A percentile compares a stretch with the other conserved stretches of the same genome.
Conservation (phyloP, 2,797 vertebrate species). For the Myotis myotis region DNA sequence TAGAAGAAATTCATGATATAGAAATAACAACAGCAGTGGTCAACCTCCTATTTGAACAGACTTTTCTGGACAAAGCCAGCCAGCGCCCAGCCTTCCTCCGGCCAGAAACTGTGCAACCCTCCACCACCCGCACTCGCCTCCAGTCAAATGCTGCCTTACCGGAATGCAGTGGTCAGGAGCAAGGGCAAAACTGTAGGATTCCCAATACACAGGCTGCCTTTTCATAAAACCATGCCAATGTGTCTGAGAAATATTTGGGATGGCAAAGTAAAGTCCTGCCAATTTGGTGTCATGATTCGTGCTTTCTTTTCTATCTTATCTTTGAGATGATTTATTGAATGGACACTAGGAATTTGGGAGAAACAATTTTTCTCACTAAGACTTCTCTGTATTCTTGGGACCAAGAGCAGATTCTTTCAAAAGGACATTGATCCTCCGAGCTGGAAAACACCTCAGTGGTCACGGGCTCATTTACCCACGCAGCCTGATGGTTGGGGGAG, state of each 20-base stretch:
- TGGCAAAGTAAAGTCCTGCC: background rate
- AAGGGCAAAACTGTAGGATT: background rate
- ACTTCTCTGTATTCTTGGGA: background rate
- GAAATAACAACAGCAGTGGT: conserved; percentile 39
- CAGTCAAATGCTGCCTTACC: background rate
- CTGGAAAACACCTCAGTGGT: background rate
- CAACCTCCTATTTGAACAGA: background rate
- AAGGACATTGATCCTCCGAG: background rate
- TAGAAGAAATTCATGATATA: background rate
- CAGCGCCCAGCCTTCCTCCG: background rate
- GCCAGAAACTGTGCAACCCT: background rate
- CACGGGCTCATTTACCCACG: background rate
- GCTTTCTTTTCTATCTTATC: background rate
- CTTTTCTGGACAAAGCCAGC: background rate
- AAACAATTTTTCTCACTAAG: background rate
- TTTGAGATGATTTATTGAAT: conserved; percentile 56
- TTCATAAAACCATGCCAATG: background rate
- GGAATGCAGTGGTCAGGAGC: background rate
- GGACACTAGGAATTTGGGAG: background rate
- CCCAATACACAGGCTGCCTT: background rate
- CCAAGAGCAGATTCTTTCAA: background rate
- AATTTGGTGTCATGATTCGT: background rate
- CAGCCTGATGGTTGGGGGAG: background rate
- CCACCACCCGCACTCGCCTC: background rate
- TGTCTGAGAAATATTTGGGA: background rate